Base-by-base conservation (phyloP, 2,888 invertebrate species). In the Eledona agricola region DNA sequence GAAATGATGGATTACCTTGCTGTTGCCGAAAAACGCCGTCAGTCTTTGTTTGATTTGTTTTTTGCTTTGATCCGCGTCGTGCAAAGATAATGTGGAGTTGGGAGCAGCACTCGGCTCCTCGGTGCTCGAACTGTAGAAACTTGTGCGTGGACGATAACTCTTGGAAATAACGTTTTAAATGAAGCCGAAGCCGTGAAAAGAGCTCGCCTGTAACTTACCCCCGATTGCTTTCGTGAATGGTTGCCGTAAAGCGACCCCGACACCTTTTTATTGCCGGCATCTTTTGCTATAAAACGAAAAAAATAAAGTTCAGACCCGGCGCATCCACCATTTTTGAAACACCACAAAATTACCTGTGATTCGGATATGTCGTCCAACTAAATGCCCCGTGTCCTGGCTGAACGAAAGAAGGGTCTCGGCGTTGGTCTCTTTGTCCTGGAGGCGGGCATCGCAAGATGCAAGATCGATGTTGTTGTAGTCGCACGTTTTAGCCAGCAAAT, bases 21-120 rank as follows among this genome's bases (percentile, higher is more conserved):
- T 84, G 64, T 85, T 83, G 47, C 86, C 84, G 70, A 88, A 88
- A 62, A 88, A 81, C 12, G 85, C 84, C 38, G 87, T 85, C 84
- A 87, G 86, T 55, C 87, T 81, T 70, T 87, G 86, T 70, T 85
- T 86, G 59, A 83, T 80, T 64, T 81, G 81, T 59, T 72, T 77
- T 65, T 74, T 77, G 66, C 61, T 74, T 70, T 57, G 73, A 66
- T 67, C 76, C 7, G 63, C 60, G 28, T 75, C 75, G 55, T 72
- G 72, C 10, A 70, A 63, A 7, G 69, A 70, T 46, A 70, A 62
- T 23, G 67, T 72, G 49, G 73, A 71, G 60, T 64, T 71, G 32
- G 64, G 63, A 37, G 67, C 64, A 53, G 62, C 40, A n/a, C 50
- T 62, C 11, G 66, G 54, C 42, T 77, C 77, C 58, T 77, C 77